Base-by-base conservation (phyloP, 2,888 invertebrate genomes). In the Heliothis peltigera region DNA sequence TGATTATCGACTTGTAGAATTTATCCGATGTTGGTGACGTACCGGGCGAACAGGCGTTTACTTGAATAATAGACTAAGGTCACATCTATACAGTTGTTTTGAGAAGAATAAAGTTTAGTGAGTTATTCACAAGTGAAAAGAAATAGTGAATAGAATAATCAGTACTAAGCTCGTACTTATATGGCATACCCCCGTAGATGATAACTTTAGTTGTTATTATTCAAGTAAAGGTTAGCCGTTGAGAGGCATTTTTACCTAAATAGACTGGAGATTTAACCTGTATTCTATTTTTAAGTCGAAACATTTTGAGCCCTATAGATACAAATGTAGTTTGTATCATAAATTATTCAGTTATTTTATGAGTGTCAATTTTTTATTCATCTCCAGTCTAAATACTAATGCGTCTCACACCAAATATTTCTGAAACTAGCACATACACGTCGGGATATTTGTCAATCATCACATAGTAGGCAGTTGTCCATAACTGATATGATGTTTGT, bases 1-100 rank as follows among this genome's bases (percentile, higher is more conserved):
- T 46, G 42, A 51, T 17, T 28, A 53, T 55, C 15, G 12, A 10
- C 49, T 53, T 21, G 39, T 42, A 54, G 1, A 57, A 57, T 60
- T 52, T 59, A 21, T 35, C 32, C 6, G 35, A 48, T 55, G 15
- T 58, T 55, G 19, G 21, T 44, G 18, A 55, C 57, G 63, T 68
- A 71, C 68, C 52, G 32, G 64, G 54, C 28, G n/a, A 35, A 52
- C 21, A 46, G 17, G 17, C 10, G 10, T 15, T 51, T 49, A 63
- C 7, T 76, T 57, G 46, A 70, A 67, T 67, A 76, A 64, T 59
- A 64, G 44, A 64, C 47, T 53, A 53, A 43, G 4, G 7, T 0
- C 0, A 47, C 35, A 39, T 22, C 25, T 19, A n/a, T n/a, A 35
- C 32, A 19, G 12, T 4, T 43, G 43, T 48, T 22, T 32, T 42